Evolutionary conservation across 2,888 invertebrate genomes (phyloP).

Genomic region (Tenthredo amoena): DNA sequence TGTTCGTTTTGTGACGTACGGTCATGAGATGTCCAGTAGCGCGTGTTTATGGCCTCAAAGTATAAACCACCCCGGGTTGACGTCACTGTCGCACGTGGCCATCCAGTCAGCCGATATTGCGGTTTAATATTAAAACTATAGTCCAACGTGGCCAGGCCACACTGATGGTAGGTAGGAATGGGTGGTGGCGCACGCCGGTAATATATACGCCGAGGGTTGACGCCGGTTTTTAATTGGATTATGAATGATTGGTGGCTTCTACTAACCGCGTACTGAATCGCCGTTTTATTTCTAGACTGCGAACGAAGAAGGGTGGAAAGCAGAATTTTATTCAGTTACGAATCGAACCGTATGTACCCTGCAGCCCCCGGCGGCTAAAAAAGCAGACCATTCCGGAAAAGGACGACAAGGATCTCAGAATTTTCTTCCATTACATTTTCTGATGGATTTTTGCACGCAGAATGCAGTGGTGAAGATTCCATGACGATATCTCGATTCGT

Average conservation of each 20-base stretch:
- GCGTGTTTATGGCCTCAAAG: conserved; percentile 34
- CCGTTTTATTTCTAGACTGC: conserved; percentile 39
- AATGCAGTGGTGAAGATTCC: neutral
- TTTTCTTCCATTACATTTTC: neutral
- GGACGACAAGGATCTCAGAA: neutral
- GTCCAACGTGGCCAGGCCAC: conserved; percentile 33
- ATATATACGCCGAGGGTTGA: conserved; percentile 52
- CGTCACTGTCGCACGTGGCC: conserved; percentile 51
- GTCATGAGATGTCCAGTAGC: neutral
- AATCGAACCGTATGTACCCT: neutral
- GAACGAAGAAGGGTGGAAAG: conserved; percentile 10
- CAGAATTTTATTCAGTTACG: conserved; percentile 23
- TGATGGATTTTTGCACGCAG: neutral
- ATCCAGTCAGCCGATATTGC: conserved; percentile 45
- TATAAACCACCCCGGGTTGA: conserved; percentile 44
- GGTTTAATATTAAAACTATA: conserved; percentile 61
- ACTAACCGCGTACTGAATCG: conserved; percentile 21
- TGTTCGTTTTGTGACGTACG: conserved; percentile 3
- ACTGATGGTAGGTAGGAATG: conserved; percentile 6
- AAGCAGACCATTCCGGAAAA: neutral
- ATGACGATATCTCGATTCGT: neutral
- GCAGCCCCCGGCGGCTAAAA: neutral
- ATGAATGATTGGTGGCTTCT: conserved; percentile 61
- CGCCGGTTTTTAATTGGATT: conserved; percentile 63
- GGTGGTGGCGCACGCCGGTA: conserved; percentile 45